Evolutionary conservation across 2,797 vertebrate genomes (phyloP), one percentile per base, ranked within the genome.

Genomic region (Euthynnus affinis): DNA sequence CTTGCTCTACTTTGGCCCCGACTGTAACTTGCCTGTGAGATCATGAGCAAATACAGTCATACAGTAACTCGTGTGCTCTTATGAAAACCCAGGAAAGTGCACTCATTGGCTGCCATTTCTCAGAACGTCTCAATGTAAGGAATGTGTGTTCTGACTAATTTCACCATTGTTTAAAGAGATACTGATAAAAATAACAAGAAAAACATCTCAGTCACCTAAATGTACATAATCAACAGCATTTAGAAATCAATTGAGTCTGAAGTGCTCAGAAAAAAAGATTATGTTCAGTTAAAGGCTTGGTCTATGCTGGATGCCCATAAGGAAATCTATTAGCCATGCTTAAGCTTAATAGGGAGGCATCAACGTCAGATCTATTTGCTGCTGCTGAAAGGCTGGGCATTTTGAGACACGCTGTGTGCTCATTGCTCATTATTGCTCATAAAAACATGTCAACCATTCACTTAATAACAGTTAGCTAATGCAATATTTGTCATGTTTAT

Each of bases 11-110:
- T 60, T 56, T 29, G 23, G 22, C 52, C 23, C 63, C 20, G 18
- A 48, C 27, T 40, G 55, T 29, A 42, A 86, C 48, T 68, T 75
- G 37, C 42, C 48, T 58, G 40, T 74, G 64, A 75, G 58, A 79
- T 71, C 29, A 49, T 71, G 48, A 42, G 70, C 17, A 72, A 83
- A 86, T 51, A n/a, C n/a, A 9, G 46, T 74, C 71, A 18, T 10
- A 48, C 15, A 48, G 17, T 48, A 18, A 32, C 34, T 5, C 40
- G 3, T 29, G 27, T 60, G 13, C 27, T 62, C 37, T 55, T 1
- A 20, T 46, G 15, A 29, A 71, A 62, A 42, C 23, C 32, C 55
- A 23, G 55, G 20, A 57, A 25, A 44, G 13, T 9, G 13, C 15
- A 3, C 15, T 64, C 27, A 62, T n/a, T 8, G 7, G 29, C 23